phyloP scores from a whole-genome alignment of 2,888 invertebrate species.

The Diachrysia chrysitis region DNA sequence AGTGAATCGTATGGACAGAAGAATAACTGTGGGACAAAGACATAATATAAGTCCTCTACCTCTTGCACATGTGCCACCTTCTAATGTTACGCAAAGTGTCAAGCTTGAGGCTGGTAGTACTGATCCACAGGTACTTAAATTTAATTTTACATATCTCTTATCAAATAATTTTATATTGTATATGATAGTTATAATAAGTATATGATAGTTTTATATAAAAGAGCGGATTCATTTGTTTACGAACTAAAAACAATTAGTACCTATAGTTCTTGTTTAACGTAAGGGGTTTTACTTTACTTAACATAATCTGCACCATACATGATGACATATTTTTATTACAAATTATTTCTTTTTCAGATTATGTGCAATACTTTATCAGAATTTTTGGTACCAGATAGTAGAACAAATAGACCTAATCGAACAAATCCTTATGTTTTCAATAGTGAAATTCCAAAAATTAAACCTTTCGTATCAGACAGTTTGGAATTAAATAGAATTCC shows the following conservation, averaged over 20 bases:
- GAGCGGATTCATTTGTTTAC: too few relatives aligned
- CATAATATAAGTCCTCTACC: constrained; percentile 71
- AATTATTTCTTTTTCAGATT: constrained; percentile 67
- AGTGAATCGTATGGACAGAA: constrained; percentile 91
- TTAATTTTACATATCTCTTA: not conserved
- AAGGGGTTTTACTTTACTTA: too few relatives aligned
- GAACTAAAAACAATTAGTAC: too few relatives aligned
- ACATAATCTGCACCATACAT: too few relatives aligned
- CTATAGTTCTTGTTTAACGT: too few relatives aligned
- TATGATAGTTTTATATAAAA: too few relatives aligned
- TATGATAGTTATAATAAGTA: too few relatives aligned
- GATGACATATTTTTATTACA: not conserved
- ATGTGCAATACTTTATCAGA: constrained; percentile 76
- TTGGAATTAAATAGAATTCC: constrained; percentile 66
- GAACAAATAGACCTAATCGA: constrained; percentile 60
- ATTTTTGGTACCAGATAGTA: constrained; percentile 71
- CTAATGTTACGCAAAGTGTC: constrained; percentile 59
- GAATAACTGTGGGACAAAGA: constrained; percentile 83
- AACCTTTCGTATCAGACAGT: constrained; percentile 66
- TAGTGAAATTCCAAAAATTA: constrained; percentile 65
- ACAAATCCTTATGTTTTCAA: constrained; percentile 70
- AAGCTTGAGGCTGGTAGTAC: constrained; percentile 63
- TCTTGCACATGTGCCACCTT: constrained; percentile 65
- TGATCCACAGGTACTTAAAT: constrained; percentile 63
- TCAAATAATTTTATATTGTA: not conserved